phyloP scores from a whole-genome alignment of 1,140 invertebrate genomes.

The Aphaenogaster rudis region DNA sequence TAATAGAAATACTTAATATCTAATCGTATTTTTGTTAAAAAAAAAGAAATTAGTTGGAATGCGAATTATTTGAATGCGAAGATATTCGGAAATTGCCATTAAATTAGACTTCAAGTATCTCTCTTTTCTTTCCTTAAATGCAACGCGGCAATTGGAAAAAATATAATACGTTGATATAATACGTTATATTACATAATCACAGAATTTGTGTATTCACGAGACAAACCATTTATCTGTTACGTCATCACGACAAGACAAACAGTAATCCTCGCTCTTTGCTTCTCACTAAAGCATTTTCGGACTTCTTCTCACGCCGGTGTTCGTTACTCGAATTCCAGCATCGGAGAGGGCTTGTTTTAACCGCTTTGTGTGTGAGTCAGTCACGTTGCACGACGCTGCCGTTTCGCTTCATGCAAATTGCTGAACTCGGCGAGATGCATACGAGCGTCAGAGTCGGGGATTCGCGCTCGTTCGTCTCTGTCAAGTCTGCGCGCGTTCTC shows the following conservation, averaged over 20 bases:
- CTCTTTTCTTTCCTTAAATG: background rate
- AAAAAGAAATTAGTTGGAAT: background rate
- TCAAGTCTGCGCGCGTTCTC: constrained; percentile 57
- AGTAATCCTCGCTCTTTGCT: constrained; percentile 33
- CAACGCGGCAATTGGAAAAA: background rate
- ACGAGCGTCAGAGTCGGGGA: constrained; percentile 54
- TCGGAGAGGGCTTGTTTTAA: constrained; percentile 35
- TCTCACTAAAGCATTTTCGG: constrained; percentile 9
- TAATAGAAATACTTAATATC: background rate
- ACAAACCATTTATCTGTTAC: constrained; percentile 16
- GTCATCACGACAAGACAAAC: constrained; percentile 17
- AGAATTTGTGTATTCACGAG: background rate
- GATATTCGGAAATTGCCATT: background rate
- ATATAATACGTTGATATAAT: background rate
- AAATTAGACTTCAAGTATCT: background rate
- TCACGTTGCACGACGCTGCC: constrained; percentile 55
- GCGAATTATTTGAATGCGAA: background rate
- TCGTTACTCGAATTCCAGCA: constrained; percentile 57
- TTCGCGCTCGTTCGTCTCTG: constrained; percentile 62
- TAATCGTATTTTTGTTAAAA: background rate
- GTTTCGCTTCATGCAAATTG: constrained; percentile 61
- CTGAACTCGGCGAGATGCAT: constrained; percentile 57
- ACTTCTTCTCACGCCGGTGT: constrained; percentile 33
- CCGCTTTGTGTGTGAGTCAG: constrained; percentile 57
- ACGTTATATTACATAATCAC: background rate